phyloP scores from a whole-genome alignment of 2,797 vertebrate species.

The Hippoglossus hippoglossus region DNA sequence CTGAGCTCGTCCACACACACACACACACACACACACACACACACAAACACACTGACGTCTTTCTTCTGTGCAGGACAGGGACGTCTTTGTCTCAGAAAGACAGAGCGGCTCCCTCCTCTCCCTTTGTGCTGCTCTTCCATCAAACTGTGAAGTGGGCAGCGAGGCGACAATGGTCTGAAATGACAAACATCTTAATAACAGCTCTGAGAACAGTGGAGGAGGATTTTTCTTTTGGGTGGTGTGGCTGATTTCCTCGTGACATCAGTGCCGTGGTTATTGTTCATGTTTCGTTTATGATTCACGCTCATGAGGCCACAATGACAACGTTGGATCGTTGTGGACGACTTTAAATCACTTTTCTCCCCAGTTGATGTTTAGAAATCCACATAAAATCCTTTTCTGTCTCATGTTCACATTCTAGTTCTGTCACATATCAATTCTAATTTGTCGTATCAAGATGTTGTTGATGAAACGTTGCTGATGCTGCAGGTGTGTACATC shows the following conservation, averaged over 20 bases:
- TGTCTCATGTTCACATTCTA: no score
- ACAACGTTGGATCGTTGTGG: no score
- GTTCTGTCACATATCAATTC: no score
- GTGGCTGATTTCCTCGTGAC: slow-evolving; percentile 8
- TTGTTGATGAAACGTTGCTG: background rate
- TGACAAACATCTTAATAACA: slow-evolving; percentile 69
- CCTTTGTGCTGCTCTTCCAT: slow-evolving; percentile 44
- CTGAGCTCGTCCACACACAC: slow-evolving; percentile 17
- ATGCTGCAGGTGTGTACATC: slow-evolving; percentile 90
- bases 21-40: background rate
- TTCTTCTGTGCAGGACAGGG: slow-evolving; percentile 64
- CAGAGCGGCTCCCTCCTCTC: slow-evolving; percentile 5
- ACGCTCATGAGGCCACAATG: no score
- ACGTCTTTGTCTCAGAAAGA: slow-evolving; percentile 64
- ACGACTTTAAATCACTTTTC: no score
- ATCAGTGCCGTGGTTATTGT: slow-evolving; percentile 26
- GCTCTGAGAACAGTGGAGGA: slow-evolving; percentile 26
- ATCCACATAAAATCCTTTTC: no score
- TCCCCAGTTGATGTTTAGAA: no score
- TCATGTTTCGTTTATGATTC: no score
- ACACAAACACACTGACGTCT: slow-evolving; percentile 58
- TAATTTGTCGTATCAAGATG: no score
- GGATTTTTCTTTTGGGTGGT: slow-evolving; percentile 31
- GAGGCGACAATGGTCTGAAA: slow-evolving; percentile 36
- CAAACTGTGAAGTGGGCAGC: slow-evolving; percentile 55